Conservation (phyloP, 2,113 vertebrate genomes). For the Micronisus gabar region DNA sequence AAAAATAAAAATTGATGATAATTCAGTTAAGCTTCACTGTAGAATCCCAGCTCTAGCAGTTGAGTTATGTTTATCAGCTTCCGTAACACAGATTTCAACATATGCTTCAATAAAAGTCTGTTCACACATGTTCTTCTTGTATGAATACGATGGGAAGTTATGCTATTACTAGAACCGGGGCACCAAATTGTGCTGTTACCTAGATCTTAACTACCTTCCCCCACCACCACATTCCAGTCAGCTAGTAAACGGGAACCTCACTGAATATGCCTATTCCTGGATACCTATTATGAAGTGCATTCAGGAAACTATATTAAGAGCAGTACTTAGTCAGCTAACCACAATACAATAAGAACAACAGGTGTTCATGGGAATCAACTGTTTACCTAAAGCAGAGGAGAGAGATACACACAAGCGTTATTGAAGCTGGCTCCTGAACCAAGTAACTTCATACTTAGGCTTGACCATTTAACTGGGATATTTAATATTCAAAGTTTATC, state of each 20-base stretch:
- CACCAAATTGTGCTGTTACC: neutral
- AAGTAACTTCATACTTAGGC: slow-evolving; percentile 15
- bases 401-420: neutral
- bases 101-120: neutral
- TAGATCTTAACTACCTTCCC: neutral
- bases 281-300: neutral
- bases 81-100: neutral
- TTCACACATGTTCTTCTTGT: neutral
- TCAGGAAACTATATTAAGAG: slow-evolving; percentile 1
- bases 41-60: neutral
- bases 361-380: slow-evolving; percentile 16
- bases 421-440: neutral
- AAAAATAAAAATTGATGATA: neutral
- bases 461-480: neutral
- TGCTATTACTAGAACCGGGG: neutral
- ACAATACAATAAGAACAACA: neutral
- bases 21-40: neutral
- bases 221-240: neutral
- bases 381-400: neutral
- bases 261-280: neutral
- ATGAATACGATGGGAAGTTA: neutral
- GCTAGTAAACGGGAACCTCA: slow-evolving; percentile 9
- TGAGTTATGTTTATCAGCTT: neutral
- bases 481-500: slow-evolving; percentile 3
- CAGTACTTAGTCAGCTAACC: neutral